phyloP scores from a whole-genome alignment of 2,888 invertebrate species.

The Callyntrura guangdongensis region DNA sequence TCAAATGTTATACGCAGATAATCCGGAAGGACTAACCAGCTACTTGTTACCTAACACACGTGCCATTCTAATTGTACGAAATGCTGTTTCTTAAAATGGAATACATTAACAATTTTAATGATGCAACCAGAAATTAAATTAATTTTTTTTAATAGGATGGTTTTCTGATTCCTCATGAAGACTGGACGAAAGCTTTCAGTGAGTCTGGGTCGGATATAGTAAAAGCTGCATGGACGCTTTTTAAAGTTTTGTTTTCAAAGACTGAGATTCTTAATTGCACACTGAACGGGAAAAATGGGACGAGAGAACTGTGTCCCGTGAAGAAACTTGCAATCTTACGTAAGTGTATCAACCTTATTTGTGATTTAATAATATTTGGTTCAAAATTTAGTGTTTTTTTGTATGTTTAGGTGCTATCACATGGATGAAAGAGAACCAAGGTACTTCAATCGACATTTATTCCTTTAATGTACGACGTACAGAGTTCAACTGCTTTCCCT shows the following conservation, averaged over 20 bases:
- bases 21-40: constrained; percentile 69
- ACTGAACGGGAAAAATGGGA: constrained; percentile 79
- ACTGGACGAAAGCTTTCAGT: constrained; percentile 73
- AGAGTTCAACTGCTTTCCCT: constrained; percentile 76
- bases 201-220: constrained; percentile 72
- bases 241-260: constrained; percentile 76
- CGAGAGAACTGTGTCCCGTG: constrained; percentile 76
- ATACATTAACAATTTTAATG: neutral
- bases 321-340: constrained; percentile 78
- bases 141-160: constrained; percentile 73
- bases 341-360: constrained; percentile 65
- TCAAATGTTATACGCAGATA: constrained; percentile 66
- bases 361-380: too few relatives aligned
- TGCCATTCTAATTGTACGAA: constrained; percentile 59
- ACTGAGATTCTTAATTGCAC: constrained; percentile 76
- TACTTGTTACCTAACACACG: constrained; percentile 67
- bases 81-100: too few relatives aligned
- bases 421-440: constrained; percentile 75
- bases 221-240: constrained; percentile 78
- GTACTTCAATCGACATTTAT: constrained; percentile 48
- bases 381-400: too few relatives aligned
- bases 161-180: constrained; percentile 70
- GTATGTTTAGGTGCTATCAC: constrained; percentile 76
- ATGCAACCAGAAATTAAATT: neutral
- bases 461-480: constrained; percentile 62